These are phyloP conservation scores for Parapristionchus giblindavisi DNA, from an alignment of 2,888 invertebrate species.

Conservation along the genomic window DNA sequence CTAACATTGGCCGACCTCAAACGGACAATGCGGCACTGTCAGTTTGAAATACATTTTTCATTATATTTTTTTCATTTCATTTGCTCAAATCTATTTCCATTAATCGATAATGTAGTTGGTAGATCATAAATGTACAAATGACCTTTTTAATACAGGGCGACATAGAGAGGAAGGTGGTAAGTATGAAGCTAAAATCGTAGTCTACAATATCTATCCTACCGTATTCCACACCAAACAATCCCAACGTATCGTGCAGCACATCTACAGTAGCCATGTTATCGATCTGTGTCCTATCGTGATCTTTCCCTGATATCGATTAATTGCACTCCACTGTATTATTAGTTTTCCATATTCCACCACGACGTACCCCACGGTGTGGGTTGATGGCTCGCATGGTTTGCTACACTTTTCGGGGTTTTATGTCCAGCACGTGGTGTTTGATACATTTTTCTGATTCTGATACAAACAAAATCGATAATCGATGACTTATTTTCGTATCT, in stretches of 20 bases:
- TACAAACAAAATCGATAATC: too few species aligned
- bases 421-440: too few species aligned
- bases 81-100: not conserved
- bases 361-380: too few species aligned
- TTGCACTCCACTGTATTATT: not conserved
- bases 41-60: not conserved
- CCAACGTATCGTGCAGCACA: not conserved
- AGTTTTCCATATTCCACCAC: too few species aligned
- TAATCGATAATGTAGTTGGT: not conserved
- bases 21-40: slow-evolving; percentile 24
- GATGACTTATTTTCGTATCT: too few species aligned
- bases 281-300: not conserved
- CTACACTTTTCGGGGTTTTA: too few species aligned
- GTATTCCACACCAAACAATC: too few species aligned
- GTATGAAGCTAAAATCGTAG: not conserved
- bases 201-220: not conserved
- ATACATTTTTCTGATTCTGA: too few species aligned
- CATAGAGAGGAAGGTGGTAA: slow-evolving; percentile 21
- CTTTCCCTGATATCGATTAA: not conserved
- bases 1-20: not conserved
- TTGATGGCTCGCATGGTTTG: too few species aligned
- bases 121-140: not conserved
- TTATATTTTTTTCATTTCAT: not conserved
- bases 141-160: not conserved
- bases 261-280: not conserved